Conservation (phyloP, 2,888 invertebrate species). For the Acleris cristana region DNA sequence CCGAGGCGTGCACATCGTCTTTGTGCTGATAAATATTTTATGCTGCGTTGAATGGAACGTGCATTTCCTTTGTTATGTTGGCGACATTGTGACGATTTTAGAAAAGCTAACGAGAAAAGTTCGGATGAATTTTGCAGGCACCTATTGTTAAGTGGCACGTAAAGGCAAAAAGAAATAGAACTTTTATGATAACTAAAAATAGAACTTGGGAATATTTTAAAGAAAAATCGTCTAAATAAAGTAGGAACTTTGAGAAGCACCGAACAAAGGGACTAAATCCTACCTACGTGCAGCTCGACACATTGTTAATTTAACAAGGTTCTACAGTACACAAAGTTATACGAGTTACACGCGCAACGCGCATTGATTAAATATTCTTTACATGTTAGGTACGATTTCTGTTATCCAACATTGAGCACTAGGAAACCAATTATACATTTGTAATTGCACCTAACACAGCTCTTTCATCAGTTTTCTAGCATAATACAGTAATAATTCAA, state of each 20-base stretch:
- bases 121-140: conserved; percentile 2
- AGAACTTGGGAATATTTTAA: too few relatives aligned
- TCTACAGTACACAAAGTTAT: too few relatives aligned
- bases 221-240: too few relatives aligned
- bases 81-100: conserved; percentile 26
- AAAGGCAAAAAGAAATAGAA: not conserved
- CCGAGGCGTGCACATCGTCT: conserved; percentile 11
- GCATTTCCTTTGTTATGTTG: conserved; percentile 7
- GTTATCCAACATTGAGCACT: too few relatives aligned
- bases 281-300: too few relatives aligned
- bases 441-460: not conserved
- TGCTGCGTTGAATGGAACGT: conserved; percentile 24
- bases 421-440: not conserved
- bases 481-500: not conserved
- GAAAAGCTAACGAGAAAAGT: conserved; percentile 6
- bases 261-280: too few relatives aligned
- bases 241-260: too few relatives aligned
- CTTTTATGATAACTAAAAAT: too few relatives aligned
- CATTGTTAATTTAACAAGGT: too few relatives aligned
- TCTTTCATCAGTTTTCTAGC: not conserved
- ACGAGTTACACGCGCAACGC: too few relatives aligned
- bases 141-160: conserved; percentile 1
- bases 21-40: conserved; percentile 30
- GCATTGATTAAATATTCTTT: too few relatives aligned
- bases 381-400: too few relatives aligned